These are phyloP conservation scores for Acholoe squamosa DNA, from an alignment of 2,888 invertebrate species.

Conservation along the genomic window DNA sequence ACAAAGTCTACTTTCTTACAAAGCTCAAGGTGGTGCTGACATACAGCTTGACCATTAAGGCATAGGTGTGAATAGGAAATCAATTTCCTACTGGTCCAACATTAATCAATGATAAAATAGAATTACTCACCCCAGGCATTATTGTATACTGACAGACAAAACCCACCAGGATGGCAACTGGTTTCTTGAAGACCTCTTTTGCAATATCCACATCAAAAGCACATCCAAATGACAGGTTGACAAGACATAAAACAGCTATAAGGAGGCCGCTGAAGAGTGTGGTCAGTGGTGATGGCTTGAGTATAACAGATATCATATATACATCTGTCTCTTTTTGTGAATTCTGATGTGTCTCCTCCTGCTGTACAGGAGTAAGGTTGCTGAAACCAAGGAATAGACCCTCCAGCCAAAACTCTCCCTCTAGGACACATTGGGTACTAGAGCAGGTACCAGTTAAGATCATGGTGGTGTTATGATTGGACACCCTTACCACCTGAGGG, in stretches of 20 bases:
- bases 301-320: neutral
- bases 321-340: neutral
- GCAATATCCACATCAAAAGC: conserved; percentile 82
- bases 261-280: neutral
- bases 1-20: too few species aligned
- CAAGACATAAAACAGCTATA: neutral
- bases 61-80: too few species aligned
- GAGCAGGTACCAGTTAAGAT: neutral
- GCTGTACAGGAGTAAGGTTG: neutral
- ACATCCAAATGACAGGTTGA: conserved; percentile 81
- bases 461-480: neutral
- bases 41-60: too few species aligned
- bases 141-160: conserved; percentile 84
- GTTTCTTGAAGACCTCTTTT: conserved; percentile 82
- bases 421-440: neutral
- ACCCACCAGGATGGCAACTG: conserved; percentile 84
- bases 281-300: neutral
- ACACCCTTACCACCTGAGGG: neutral
- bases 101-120: too few species aligned
- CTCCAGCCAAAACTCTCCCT: neutral
- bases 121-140: conserved; percentile 83
- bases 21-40: too few species aligned
- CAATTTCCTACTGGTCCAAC: too few species aligned
- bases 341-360: too few species aligned
- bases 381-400: conserved; percentile 15